phyloP scores from a whole-genome alignment of 2,888 invertebrate genomes.

The Drosophila tripunctata region DNA sequence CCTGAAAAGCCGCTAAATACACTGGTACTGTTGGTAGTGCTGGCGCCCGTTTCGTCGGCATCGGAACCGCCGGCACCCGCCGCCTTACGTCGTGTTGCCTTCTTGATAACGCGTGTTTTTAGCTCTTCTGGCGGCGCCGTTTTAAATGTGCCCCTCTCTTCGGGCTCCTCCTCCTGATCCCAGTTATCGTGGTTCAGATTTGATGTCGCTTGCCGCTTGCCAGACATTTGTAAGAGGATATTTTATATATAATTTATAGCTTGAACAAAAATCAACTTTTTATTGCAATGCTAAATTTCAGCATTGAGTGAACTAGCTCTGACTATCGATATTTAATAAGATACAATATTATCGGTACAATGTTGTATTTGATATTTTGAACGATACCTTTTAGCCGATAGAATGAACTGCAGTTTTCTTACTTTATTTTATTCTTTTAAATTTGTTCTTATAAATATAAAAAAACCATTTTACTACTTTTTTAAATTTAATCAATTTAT shows the following conservation, averaged over 20 bases:
- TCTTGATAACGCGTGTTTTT: slow-evolving; percentile 90
- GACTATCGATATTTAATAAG: neutral
- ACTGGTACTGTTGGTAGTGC: slow-evolving; percentile 84
- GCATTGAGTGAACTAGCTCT: neutral
- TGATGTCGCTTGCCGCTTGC: slow-evolving; percentile 89
- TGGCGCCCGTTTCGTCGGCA: slow-evolving; percentile 63
- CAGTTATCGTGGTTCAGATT: slow-evolving; percentile 94
- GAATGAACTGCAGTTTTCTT: too few species aligned
- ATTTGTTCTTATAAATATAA: too few species aligned
- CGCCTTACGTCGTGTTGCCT: slow-evolving; percentile 87
- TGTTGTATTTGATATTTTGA: too few species aligned
- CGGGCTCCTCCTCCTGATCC: slow-evolving; percentile 91
- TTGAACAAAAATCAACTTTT: neutral
- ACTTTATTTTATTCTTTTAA: too few species aligned
- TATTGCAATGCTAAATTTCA: slow-evolving; percentile 8
- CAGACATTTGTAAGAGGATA: slow-evolving; percentile 87
- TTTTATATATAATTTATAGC: neutral
- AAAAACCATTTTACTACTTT: too few species aligned
- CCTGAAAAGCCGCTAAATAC: slow-evolving; percentile 90
- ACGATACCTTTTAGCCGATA: too few species aligned
- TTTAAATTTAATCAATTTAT: too few species aligned
- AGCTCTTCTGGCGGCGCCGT: slow-evolving; percentile 89
- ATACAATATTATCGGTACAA: neutral
- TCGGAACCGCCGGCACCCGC: slow-evolving; percentile 45
- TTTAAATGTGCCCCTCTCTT: slow-evolving; percentile 90